Evolutionary conservation across 1,140 invertebrate species (phyloP).

Genomic region (Drosophila albomicans): DNA sequence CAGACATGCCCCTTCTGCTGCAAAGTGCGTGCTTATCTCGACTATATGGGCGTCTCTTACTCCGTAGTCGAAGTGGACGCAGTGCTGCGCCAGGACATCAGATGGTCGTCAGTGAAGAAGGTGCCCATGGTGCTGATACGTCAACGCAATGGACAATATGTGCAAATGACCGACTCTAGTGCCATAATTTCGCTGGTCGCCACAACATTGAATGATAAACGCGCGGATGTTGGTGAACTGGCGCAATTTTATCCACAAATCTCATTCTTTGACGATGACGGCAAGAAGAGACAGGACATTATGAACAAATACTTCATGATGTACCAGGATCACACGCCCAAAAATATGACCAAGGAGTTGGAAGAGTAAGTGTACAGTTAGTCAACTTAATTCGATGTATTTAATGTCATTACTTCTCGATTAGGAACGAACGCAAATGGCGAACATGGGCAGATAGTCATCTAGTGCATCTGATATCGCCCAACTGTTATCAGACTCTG

Average conservation of each 20-base stretch:
- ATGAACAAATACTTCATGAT: constrained; percentile 98
- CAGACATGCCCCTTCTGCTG: constrained; percentile 99
- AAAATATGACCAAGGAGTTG: constrained; percentile 86
- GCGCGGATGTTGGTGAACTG: constrained; percentile 89
- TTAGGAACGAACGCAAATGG: constrained; percentile 96
- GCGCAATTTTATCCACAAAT: constrained; percentile 93
- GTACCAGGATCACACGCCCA: constrained; percentile 88
- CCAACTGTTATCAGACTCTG: constrained; percentile 97
- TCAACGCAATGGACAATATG: constrained; percentile 89
- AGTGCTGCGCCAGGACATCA: constrained; percentile 94
- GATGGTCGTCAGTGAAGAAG: constrained; percentile 98
- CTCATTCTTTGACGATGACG: constrained; percentile 89
- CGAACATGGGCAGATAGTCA: constrained; percentile 96
- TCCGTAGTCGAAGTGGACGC: constrained; percentile 96
- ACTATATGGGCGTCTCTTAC: constrained; percentile 97
- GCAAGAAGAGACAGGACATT: constrained; percentile 90
- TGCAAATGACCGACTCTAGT: constrained; percentile 96
- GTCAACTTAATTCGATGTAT: background rate
- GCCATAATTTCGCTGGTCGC: constrained; percentile 96
- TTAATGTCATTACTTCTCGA: constrained; percentile 54
- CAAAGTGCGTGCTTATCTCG: constrained; percentile 97
- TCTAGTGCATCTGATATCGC: constrained; percentile 96
- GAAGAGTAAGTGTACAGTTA: constrained; percentile 87
- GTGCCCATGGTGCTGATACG: constrained; percentile 96
- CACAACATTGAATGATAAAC: constrained; percentile 90